These are phyloP conservation scores for Enteromius thamalakanensis DNA, from an alignment of 2,797 vertebrate genomes.

Conservation along the genomic window DNA sequence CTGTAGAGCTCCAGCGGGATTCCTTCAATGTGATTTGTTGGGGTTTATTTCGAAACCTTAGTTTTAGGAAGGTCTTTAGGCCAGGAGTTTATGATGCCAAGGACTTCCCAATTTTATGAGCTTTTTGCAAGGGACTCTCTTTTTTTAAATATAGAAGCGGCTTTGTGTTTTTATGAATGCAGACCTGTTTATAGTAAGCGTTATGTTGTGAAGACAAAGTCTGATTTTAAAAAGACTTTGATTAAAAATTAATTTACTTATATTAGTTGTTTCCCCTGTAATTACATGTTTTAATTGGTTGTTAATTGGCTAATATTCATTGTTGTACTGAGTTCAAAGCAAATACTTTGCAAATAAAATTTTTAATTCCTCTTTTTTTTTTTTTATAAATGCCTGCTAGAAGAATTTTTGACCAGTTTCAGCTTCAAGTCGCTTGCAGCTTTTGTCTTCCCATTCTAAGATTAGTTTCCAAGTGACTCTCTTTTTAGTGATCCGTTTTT, in stretches of 20 bases:
- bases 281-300: conserved; percentile 1
- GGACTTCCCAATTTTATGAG: not conserved
- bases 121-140: not conserved
- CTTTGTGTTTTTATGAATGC: not conserved
- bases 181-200: not conserved
- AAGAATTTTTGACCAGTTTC: not conserved
- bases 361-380: no score
- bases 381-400: not conserved
- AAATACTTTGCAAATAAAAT: no score
- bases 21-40: not conserved
- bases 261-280: not conserved
- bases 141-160: not conserved
- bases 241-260: not conserved
- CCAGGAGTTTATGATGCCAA: not conserved
- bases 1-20: conserved; percentile 13
- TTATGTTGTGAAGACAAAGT: not conserved
- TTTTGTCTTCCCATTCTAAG: conserved; percentile 34
- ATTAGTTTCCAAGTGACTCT: conserved; percentile 39
- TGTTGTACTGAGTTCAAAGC: not conserved
- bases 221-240: not conserved
- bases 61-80: conserved; percentile 24
- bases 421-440: conserved; percentile 19
- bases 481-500: conserved; percentile 50
- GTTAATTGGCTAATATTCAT: not conserved
- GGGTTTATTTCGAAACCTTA: not conserved